phyloP scores from a whole-genome alignment of 2,888 invertebrate species.

The Pegoplata infirma region DNA sequence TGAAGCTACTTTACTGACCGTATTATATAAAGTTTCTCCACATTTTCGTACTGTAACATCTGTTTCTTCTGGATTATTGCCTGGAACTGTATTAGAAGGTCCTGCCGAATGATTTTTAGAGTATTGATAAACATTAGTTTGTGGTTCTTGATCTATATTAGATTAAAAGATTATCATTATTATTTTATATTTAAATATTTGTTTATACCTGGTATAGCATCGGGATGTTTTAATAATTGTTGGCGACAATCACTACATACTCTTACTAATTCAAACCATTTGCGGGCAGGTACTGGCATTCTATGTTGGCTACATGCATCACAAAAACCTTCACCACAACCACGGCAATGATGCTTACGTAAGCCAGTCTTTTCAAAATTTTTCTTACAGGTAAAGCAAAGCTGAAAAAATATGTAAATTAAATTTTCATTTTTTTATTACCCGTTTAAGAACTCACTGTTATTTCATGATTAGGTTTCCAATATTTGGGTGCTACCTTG shows the following conservation, averaged over 20 bases:
- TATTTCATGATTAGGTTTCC: conserved; percentile 88
- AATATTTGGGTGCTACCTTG: conserved; percentile 86
- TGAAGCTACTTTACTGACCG: conserved; percentile 84
- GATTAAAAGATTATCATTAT: background rate
- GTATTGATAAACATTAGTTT: conserved; percentile 61
- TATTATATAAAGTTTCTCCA: conserved; percentile 86
- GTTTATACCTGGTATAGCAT: conserved; percentile 71
- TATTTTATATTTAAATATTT: background rate
- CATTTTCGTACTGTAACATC: conserved; percentile 82
- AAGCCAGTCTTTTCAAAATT: conserved; percentile 80
- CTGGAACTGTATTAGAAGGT: conserved; percentile 40
- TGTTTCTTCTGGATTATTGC: conserved; percentile 74
- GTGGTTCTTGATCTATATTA: conserved; percentile 60
- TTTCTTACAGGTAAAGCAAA: conserved; percentile 83
- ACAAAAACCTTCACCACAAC: conserved; percentile 90
- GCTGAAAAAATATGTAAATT: conserved; percentile 76
- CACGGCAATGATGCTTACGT: conserved; percentile 86
- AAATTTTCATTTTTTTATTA: no score
- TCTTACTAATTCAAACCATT: conserved; percentile 85
- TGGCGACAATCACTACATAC: conserved; percentile 85
- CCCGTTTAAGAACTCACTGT: conserved; percentile 81
- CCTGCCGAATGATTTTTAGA: conserved; percentile 70
- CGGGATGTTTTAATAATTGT: conserved; percentile 70
- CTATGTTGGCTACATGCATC: conserved; percentile 84
- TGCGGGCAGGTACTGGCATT: conserved; percentile 84